Evolutionary conservation across 2,113 vertebrate genomes (phyloP), one percentile per base, ranked within the genome.

Genomic region (Trichomycterus rosablanca): DNA sequence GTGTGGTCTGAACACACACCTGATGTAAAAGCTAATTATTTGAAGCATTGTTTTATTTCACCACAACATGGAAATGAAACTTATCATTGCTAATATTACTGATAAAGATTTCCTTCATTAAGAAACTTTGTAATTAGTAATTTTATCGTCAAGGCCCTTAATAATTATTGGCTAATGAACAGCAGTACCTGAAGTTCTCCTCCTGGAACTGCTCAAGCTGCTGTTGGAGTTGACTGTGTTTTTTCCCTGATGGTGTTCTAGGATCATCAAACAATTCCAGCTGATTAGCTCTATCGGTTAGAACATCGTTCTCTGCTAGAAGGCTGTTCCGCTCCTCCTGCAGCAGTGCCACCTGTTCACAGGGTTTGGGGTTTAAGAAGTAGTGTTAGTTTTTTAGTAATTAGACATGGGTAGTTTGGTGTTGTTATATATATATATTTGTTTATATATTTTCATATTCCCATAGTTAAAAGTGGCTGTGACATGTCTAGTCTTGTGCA

Each of bases 241-340:
- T 98, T 67, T 84, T 92, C 19, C 93, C 89, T 44, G 92, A 92
- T 26, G 85, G 73, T 2, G 88, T 92, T 79, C 81, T 92, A 26
- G 93, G 92, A 67, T 97, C 92, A 59, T 96, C 94, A 51, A 95
- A 88, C 2, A 92, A 85, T 0, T 97, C 95, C 71, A 98, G 70
- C 73, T 98, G 96, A 81, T 90, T 93, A 76, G 97, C 81, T 66
- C 90, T 84, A 77, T 97, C 95, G 30, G 91, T 96, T 76, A 97
- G 88, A 48, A 97, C 81, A 32, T 97, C 93, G 57, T 94, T 97
- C 83, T 99, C 96, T 44, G 93, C 93, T 71, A 97, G 75, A 35
- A 98, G 79, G 67, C 91, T 94, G 79, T 86, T 95, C 65, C 90
- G 90, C 71, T 99, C 96, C 60, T 99, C 96, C 58, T 97, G 93